These are phyloP conservation scores for Alectura lathami DNA, from an alignment of 2,113 vertebrate species.

Conservation along the genomic window DNA sequence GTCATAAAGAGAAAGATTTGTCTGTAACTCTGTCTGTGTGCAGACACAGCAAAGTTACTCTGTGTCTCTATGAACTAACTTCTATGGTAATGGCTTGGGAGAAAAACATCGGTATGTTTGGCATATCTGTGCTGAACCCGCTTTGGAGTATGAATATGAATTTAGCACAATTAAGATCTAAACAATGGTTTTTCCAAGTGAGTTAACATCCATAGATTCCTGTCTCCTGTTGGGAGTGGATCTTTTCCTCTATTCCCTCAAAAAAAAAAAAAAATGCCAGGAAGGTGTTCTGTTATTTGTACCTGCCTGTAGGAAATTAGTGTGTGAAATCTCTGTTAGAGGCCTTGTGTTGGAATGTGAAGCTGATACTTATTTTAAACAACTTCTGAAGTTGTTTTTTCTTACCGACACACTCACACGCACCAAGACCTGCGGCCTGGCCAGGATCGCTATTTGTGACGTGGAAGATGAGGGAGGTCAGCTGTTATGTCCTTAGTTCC, in stretches of 20 bases:
- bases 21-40: background rate
- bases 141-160: background rate
- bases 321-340: background rate
- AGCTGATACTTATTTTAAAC: background rate
- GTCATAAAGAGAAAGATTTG: background rate
- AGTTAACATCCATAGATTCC: background rate
- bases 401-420: background rate
- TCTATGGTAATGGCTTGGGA: background rate
- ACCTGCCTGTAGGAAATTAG: background rate
- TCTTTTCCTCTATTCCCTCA: background rate
- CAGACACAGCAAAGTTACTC: background rate
- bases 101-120: background rate
- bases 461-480: background rate
- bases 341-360: background rate
- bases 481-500: background rate
- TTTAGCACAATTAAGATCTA: background rate
- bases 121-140: background rate
- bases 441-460: background rate
- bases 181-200: background rate
- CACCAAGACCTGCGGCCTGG: background rate
- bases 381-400: background rate
- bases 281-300: background rate
- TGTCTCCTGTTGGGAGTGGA: background rate
- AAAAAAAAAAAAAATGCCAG: background rate
- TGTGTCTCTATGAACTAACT: background rate